Conservation (phyloP, 1,140 invertebrate species). For the Listronotus oregonensis region DNA sequence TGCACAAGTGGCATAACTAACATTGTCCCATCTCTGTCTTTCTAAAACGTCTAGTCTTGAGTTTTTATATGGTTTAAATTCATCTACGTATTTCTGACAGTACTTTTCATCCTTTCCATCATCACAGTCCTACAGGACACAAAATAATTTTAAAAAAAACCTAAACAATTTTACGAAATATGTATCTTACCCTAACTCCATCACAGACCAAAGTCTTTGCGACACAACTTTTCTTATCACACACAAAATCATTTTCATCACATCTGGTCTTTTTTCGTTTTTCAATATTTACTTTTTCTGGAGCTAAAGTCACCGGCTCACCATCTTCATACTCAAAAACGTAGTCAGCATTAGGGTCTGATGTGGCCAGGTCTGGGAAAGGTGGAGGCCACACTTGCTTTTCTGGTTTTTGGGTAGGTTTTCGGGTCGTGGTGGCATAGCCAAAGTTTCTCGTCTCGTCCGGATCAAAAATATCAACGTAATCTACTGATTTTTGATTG, state of each 20-base stretch:
- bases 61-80: conserved; percentile 55
- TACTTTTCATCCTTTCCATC: conserved; percentile 67
- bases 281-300: conserved; percentile 34
- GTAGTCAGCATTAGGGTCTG: conserved; percentile 61
- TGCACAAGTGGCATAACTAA: conserved; percentile 63
- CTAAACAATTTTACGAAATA: not conserved
- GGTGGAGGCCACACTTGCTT: conserved; percentile 46
- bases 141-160: not conserved
- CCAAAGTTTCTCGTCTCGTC: conserved; percentile 20
- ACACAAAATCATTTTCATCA: conserved; percentile 45
- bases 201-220: conserved; percentile 71
- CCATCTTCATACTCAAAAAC: conserved; percentile 49
- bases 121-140: conserved; percentile 61
- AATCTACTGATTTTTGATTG: conserved; percentile 34
- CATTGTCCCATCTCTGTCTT: conserved; percentile 65
- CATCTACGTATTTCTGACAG: conserved; percentile 47
- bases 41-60: conserved; percentile 56
- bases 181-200: conserved; percentile 58
- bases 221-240: conserved; percentile 64
- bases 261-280: conserved; percentile 32
- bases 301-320: conserved; percentile 36
- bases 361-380: conserved; percentile 40
- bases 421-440: conserved; percentile 18
- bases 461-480: conserved; percentile 37
- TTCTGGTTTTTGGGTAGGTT: conserved; percentile 12